Evolutionary conservation across 64 coral and sea anemone species (phyloP).

Genomic region (Stylophora pistillata): DNA sequence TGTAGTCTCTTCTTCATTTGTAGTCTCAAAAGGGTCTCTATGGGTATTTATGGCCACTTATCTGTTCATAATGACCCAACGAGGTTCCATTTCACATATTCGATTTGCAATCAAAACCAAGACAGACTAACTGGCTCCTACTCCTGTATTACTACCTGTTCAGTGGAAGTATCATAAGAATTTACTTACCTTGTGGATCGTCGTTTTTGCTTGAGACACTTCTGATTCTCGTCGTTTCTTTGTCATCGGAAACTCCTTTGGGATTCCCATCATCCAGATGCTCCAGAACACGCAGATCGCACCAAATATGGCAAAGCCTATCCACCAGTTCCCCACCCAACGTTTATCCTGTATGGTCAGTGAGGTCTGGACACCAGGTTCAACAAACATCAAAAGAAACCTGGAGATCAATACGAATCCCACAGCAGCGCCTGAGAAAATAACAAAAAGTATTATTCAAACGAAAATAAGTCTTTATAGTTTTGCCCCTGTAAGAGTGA

Average conservation of each 20-base stretch:
- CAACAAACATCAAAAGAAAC: constrained; percentile 75
- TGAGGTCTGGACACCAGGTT: constrained; percentile 45
- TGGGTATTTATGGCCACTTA: no score
- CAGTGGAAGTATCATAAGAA: neutral
- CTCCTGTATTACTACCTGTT: no score
- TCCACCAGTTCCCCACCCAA: constrained; percentile 89
- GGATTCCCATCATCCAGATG: constrained; percentile 61
- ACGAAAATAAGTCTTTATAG: neutral
- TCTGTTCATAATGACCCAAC: no score
- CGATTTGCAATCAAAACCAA: no score
- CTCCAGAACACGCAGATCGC: constrained; percentile 47
- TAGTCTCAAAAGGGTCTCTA: no score
- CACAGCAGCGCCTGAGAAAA: constrained; percentile 41
- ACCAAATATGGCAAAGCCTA: constrained; percentile 59
- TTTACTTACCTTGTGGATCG: neutral
- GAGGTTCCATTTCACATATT: no score
- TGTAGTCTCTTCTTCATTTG: no score
- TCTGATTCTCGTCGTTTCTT: neutral
- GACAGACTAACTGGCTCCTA: no score
- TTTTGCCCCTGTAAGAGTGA: neutral
- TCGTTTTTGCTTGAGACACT: neutral
- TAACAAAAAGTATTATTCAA: neutral
- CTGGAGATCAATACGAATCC: constrained; percentile 59
- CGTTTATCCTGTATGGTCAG: constrained; percentile 44
- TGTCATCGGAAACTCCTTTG: constrained; percentile 52